Evolutionary conservation across 2,797 vertebrate genomes (phyloP).

Genomic region (Champsocephalus gunnari): DNA sequence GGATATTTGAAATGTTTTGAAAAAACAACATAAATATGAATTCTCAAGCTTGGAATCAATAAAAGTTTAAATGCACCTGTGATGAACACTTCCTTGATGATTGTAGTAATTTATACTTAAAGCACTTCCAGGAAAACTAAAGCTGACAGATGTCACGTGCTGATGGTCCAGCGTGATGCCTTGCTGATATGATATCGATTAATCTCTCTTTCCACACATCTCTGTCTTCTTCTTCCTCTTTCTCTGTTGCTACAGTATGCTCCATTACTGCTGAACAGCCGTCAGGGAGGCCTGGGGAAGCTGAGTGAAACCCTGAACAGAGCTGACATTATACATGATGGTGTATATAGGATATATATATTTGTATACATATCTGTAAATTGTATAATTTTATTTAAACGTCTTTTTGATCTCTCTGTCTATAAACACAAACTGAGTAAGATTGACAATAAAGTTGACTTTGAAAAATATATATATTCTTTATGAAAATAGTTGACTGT

Average conservation of each 20-base stretch:
- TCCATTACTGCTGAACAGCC: slow-evolving; percentile 71
- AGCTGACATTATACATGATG: slow-evolving; percentile 37
- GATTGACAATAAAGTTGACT: no score
- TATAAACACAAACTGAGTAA: no score
- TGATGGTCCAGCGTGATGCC: slow-evolving; percentile 11
- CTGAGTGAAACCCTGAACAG: slow-evolving; percentile 56
- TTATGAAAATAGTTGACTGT: no score
- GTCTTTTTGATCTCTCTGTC: no score
- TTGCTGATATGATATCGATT: slow-evolving; percentile 45
- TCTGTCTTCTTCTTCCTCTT: slow-evolving; percentile 16
- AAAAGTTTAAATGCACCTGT: background rate
- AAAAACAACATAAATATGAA: no score
- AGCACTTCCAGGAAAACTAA: slow-evolving; percentile 11
- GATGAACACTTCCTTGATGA: background rate
- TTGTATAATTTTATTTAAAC: no score
- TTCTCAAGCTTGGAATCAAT: background rate
- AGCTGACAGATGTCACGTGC: slow-evolving; percentile 22
- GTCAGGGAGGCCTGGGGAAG: slow-evolving; percentile 59
- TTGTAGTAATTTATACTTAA: slow-evolving; percentile 18
- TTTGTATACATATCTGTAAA: no score
- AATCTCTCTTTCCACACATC: slow-evolving; percentile 28
- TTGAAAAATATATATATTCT: no score
- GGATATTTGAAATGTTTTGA: no score
- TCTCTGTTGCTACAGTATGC: slow-evolving; percentile 29
- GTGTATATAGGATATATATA: no score